These are phyloP conservation scores for Sphaeridia pumilis DNA, from an alignment of 2,888 invertebrate genomes.

Conservation along the genomic window DNA sequence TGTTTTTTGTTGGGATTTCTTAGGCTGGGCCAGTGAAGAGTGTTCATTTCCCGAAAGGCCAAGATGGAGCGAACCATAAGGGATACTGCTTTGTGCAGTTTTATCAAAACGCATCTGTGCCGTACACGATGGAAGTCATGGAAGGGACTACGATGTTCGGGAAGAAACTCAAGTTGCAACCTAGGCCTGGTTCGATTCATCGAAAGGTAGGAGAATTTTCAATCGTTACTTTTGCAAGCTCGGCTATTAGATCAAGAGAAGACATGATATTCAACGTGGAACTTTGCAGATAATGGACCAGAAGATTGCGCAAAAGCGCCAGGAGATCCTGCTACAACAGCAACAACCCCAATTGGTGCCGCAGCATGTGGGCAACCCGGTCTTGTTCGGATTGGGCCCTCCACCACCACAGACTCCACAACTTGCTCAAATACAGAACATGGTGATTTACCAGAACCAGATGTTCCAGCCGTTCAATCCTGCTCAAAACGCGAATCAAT, in stretches of 20 bases:
- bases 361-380: slow-evolving; percentile 9
- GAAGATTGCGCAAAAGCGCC: slow-evolving; percentile 17
- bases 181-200: slow-evolving; percentile 35
- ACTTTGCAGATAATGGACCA: slow-evolving; percentile 33
- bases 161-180: slow-evolving; percentile 33
- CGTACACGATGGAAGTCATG: slow-evolving; percentile 35
- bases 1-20: background rate
- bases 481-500: slow-evolving; percentile 31
- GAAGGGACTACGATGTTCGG: slow-evolving; percentile 35
- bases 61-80: slow-evolving; percentile 34
- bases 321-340: slow-evolving; percentile 20
- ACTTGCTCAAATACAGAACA: slow-evolving; percentile 35
- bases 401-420: slow-evolving; percentile 25
- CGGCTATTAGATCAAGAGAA: no score
- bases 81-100: slow-evolving; percentile 35
- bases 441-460: slow-evolving; percentile 35
- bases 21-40: slow-evolving; percentile 36
- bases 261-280: background rate
- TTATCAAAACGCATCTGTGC: slow-evolving; percentile 34
- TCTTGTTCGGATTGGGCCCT: slow-evolving; percentile 9
- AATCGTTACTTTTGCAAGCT: no score
- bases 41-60: slow-evolving; percentile 35
- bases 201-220: slow-evolving; percentile 34
- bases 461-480: slow-evolving; percentile 31
- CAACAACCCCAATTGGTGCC: slow-evolving; percentile 20